These are phyloP conservation scores for Telmatherina bonti DNA, from an alignment of 2,797 vertebrate genomes.

Conservation along the genomic window DNA sequence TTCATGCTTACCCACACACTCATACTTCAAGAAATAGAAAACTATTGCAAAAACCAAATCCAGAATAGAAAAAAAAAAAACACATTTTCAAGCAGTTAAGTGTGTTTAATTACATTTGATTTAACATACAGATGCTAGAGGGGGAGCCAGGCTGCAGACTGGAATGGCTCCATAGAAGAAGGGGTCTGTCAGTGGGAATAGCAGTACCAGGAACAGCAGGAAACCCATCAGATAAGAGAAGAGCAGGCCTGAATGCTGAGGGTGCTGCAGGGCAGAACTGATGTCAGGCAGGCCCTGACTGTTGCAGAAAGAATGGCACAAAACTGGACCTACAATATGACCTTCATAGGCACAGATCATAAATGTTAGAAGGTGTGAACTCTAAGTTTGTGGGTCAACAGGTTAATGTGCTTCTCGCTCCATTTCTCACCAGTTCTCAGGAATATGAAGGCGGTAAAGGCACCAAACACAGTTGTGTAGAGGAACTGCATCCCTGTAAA, in stretches of 20 bases:
- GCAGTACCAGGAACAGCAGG: constrained; percentile 83
- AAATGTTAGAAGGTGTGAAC: not conserved
- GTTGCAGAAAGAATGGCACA: constrained; percentile 90
- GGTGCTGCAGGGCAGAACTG: constrained; percentile 80
- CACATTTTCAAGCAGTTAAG: constrained; percentile 8
- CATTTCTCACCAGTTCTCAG: constrained; percentile 81
- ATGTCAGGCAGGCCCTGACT: constrained; percentile 86
- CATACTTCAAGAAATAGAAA: constrained; percentile 7
- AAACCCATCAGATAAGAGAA: constrained; percentile 80
- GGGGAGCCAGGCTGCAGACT: constrained; percentile 76
- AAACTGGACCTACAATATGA: constrained; percentile 84
- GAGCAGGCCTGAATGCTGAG: constrained; percentile 75
- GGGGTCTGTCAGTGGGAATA: constrained; percentile 85
- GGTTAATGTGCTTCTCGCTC: not conserved
- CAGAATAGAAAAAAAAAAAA: constrained; percentile 1
- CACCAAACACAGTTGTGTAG: constrained; percentile 86
- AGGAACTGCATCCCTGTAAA: constrained; percentile 84
- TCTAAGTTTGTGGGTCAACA: not conserved
- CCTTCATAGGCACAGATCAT: constrained; percentile 59
- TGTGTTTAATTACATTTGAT: constrained; percentile 23
- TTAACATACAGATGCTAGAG: constrained; percentile 66
- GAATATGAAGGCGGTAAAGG: constrained; percentile 86
- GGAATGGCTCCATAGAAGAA: constrained; percentile 81
- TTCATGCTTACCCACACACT: constrained; percentile 25
- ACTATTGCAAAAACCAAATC: constrained; percentile 25